Percentiles rank a stretch among this genome's conserved stretches.
phyloP scores from a whole-genome alignment of 2,888 invertebrate species.

The Drosophila kuntzei region DNA sequence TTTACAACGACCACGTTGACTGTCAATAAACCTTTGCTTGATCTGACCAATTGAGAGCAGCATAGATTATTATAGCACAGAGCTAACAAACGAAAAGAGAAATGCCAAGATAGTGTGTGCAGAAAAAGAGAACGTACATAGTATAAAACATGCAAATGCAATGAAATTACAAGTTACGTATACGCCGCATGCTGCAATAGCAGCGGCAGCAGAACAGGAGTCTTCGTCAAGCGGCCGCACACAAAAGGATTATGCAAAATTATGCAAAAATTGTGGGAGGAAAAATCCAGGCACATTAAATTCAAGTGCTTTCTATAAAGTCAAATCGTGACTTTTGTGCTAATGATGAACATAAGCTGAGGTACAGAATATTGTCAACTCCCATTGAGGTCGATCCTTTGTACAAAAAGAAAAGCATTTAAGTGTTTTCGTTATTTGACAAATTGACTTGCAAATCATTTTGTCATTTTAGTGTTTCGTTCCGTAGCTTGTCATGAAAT shows the following conservation, averaged over 20 bases:
- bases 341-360: slow-evolving; percentile 75
- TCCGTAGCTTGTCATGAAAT: slow-evolving; percentile 26
- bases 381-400: slow-evolving; percentile 13
- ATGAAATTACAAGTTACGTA: slow-evolving; percentile 78
- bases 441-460: slow-evolving; percentile 79
- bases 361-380: slow-evolving; percentile 30
- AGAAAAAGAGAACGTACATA: slow-evolving; percentile 41
- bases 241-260: slow-evolving; percentile 78
- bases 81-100: slow-evolving; percentile 15
- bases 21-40: slow-evolving; percentile 76
- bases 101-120: slow-evolving; percentile 7
- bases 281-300: slow-evolving; percentile 79
- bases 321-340: slow-evolving; percentile 82
- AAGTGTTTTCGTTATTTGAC: slow-evolving; percentile 61
- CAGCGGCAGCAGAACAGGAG: slow-evolving; percentile 10
- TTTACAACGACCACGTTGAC: slow-evolving; percentile 74
- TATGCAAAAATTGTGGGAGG: slow-evolving; percentile 61
- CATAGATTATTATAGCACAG: slow-evolving; percentile 61
- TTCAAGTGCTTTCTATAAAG: slow-evolving; percentile 81
- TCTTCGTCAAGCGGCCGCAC: slow-evolving; percentile 18
- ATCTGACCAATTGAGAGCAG: slow-evolving; percentile 66
- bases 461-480: slow-evolving; percentile 50
- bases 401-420: slow-evolving; percentile 17
- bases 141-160: slow-evolving; percentile 77
- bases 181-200: slow-evolving; percentile 66